Evolutionary conservation across 2,888 invertebrate genomes (phyloP), one percentile per base, ranked within the genome.

Genomic region (Pollenia griseotomentosa): DNA sequence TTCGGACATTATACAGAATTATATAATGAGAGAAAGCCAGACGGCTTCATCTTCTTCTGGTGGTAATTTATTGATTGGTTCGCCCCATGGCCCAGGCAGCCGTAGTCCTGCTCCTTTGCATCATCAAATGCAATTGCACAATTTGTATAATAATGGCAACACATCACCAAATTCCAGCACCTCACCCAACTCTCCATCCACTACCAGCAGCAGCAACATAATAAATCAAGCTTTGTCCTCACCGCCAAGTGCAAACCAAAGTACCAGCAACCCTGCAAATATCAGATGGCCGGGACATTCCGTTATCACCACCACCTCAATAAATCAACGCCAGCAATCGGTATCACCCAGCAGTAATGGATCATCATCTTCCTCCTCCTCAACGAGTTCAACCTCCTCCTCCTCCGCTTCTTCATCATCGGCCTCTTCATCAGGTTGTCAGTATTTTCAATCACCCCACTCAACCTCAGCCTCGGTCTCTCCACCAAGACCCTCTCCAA

Each of bases 1-100:
- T 91, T 97, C 97, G 51, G 98, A 98, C 93, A 96, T 98, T 91
- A 97, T 98, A 92, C 98, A 98, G 94, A 97, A 97, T 93, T 97
- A 97, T 94, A 97, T 98, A 93, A 97, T 98, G 96, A 95, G 97
- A 4, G 96, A 96, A 90, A 91, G 90, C 19, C 84, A 73, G 61
- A 55, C 42, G n/a, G 78, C 88, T 42, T 61, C 89, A n/a, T 88
- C 89, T 71, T 90, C 89, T 70, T 90, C 91, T 1, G 68, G 80
- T 40, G 65, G 89, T 46, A 88, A 88, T 16, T 80, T 91, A 11
- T 66, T 91, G 33, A 90, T 89, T 0, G 89, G 90, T 57, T 89
- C 90, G 8, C 90, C 90, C 4, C 90, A 85, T 63, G 89, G 89
- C 8, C 88, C 85, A 14, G 87, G 85, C 88, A 74, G 89, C 88